Evolutionary conservation across 2,888 invertebrate genomes (phyloP).

Genomic region (Gryllus longicercus): DNA sequence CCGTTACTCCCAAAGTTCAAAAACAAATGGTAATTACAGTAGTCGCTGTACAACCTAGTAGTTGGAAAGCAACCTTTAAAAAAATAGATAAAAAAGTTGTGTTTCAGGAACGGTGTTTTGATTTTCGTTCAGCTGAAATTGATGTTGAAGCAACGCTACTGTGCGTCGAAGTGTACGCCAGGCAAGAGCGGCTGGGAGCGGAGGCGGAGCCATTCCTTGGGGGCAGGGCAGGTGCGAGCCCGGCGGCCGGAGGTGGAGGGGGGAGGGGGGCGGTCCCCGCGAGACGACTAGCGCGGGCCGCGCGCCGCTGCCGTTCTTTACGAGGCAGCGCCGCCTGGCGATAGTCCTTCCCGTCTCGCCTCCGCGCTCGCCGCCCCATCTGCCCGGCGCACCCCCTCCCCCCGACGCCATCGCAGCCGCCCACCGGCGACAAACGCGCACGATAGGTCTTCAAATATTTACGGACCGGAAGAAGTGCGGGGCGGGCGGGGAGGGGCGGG

Average conservation of each 20-base stretch:
- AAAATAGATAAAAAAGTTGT: no score
- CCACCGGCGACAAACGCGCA: neutral
- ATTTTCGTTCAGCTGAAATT: no score
- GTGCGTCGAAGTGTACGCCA: no score
- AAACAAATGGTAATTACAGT: no score
- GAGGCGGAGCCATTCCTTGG: neutral
- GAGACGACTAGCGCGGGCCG: neutral
- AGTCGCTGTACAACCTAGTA: no score
- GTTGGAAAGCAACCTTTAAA: no score
- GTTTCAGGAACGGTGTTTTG: no score
- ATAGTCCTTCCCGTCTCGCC: no score
- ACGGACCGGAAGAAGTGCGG: neutral
- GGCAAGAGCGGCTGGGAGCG: neutral
- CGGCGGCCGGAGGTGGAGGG: neutral
- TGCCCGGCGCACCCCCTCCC: no score
- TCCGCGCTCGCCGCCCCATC: no score
- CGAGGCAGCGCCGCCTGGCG: neutral
- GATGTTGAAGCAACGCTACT: no score
- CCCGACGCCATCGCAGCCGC: neutral
- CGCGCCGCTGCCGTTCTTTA: neutral
- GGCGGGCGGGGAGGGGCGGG: neutral
- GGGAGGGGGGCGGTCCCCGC: neutral
- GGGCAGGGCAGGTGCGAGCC: neutral
- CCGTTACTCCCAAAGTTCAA: no score
- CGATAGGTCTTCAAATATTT: neutral